Conservation (phyloP, 2,888 invertebrate genomes). For the Eupithecia subfuscata region DNA sequence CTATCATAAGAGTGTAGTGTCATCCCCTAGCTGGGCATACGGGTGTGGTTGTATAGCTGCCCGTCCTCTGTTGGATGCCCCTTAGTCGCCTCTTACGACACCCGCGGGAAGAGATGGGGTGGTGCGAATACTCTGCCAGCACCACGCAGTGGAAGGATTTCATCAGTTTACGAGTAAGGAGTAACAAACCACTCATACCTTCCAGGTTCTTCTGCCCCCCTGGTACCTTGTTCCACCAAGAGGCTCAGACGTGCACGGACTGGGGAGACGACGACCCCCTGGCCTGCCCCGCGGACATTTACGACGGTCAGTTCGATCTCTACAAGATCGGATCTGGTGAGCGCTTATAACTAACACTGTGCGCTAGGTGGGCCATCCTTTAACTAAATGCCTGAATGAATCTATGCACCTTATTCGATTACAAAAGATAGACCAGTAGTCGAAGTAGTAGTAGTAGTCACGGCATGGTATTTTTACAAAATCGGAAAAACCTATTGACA, state of each 20-base stretch:
- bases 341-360: constrained; percentile 76
- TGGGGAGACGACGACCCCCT: constrained; percentile 91
- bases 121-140: background rate
- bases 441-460: background rate
- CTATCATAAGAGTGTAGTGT: background rate
- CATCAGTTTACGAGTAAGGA: background rate
- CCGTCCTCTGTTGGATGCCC: background rate
- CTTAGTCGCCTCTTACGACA: background rate
- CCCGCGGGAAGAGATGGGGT: background rate
- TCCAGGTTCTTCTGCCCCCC: constrained; percentile 91
- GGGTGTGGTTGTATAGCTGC: background rate
- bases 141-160: background rate
- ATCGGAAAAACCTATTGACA: background rate
- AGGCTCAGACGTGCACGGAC: constrained; percentile 95
- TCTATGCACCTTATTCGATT: background rate
- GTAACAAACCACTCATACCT: background rate
- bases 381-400: background rate
- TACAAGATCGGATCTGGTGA: constrained; percentile 91
- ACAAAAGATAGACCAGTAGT: background rate
- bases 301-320: constrained; percentile 94
- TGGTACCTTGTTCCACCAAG: constrained; percentile 95
- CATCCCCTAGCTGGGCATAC: background rate
- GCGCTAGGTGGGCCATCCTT: background rate
- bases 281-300: constrained; percentile 92
- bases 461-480: background rate